phyloP scores from a whole-genome alignment of 2,113 vertebrate genomes.

The Hippopotamus amphibius region DNA sequence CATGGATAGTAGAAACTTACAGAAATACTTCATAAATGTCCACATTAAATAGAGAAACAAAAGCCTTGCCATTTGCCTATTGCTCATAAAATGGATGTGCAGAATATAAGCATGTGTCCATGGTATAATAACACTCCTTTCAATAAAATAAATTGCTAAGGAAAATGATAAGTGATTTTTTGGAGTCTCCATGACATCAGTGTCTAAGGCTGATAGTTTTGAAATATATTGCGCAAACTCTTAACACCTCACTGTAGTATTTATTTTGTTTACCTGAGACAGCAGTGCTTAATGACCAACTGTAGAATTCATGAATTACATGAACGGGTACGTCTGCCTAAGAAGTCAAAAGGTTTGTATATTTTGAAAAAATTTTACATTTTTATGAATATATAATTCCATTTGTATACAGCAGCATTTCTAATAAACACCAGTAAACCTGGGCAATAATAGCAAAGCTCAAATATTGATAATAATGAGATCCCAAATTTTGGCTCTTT shows the following conservation, averaged over 20 bases:
- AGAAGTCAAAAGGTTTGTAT: background rate
- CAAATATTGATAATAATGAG: background rate
- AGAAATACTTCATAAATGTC: background rate
- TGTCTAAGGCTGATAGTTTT: background rate
- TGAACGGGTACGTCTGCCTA: background rate
- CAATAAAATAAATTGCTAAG: background rate
- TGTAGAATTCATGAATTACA: background rate
- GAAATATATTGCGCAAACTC: background rate
- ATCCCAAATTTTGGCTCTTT: background rate
- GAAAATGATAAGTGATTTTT: background rate
- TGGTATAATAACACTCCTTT: background rate
- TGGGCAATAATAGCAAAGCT: background rate
- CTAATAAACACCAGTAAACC: background rate
- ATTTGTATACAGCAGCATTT: background rate
- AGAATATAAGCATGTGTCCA: background rate
- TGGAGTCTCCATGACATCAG: background rate
- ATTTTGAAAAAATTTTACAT: background rate
- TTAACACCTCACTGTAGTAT: background rate
- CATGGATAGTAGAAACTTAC: background rate
- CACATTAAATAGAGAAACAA: background rate
- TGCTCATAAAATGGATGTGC: background rate
- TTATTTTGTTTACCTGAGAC: background rate
- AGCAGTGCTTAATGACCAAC: background rate
- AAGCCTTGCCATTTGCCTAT: background rate
- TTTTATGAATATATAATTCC: background rate